These are phyloP conservation scores for Nycticryphes semicollaris DNA, from an alignment of 2,113 vertebrate genomes.

Conservation along the genomic window DNA sequence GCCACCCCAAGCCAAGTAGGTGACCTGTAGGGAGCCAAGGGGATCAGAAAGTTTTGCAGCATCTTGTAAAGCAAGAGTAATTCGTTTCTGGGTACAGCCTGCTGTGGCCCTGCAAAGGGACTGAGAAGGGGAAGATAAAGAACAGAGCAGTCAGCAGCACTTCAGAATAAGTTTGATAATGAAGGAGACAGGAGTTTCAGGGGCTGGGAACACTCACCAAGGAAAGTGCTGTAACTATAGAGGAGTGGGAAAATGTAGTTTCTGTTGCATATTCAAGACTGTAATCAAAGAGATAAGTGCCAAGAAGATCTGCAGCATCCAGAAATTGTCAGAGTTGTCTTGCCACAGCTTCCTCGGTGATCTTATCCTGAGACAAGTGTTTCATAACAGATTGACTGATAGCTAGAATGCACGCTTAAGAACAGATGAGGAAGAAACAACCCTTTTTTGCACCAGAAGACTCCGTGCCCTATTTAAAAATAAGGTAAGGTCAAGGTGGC, in stretches of 20 bases:
- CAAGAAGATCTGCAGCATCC: conserved; percentile 34
- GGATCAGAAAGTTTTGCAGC: neutral
- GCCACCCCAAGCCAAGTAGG: neutral
- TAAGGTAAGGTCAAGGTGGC: neutral
- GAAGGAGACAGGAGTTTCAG: neutral
- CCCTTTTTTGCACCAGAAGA: neutral
- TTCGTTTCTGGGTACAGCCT: neutral
- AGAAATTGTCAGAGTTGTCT: conserved; percentile 35
- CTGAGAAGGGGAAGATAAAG: neutral
- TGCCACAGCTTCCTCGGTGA: conserved; percentile 39
- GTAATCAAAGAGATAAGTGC: conserved; percentile 26
- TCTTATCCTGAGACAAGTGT: conserved; percentile 24
- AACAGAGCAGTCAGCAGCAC: neutral
- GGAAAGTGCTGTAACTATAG: neutral
- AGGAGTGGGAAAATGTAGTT: conserved; percentile 26
- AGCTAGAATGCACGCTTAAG: neutral
- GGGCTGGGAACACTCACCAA: neutral
- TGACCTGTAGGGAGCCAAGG: neutral
- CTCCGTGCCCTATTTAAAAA: neutral
- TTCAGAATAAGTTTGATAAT: neutral
- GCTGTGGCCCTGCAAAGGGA: neutral
- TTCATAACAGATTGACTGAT: conserved; percentile 36
- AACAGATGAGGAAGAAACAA: neutral
- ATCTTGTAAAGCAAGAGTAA: neutral
- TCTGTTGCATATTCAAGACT: conserved; percentile 38